A percentile compares a stretch with the other conserved stretches of the same genome.
Evolutionary conservation across 2,888 invertebrate species (phyloP).

Genomic region (Tenthredo amoena): DNA sequence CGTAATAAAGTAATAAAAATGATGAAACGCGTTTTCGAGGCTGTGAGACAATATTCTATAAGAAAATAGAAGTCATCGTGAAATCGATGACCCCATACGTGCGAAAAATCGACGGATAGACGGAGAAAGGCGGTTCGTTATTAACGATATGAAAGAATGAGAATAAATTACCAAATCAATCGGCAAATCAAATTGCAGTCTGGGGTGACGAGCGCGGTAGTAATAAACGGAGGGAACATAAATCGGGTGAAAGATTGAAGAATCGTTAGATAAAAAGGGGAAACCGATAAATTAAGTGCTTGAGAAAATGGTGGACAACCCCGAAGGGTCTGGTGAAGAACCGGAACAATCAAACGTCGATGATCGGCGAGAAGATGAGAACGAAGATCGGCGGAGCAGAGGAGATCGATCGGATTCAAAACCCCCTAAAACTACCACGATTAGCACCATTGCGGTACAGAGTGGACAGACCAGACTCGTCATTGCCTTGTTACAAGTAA

Average conservation of each 20-base stretch:
- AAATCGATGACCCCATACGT: neutral
- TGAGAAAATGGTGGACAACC: constrained; percentile 39
- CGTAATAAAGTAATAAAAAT: neutral
- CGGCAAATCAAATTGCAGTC: neutral
- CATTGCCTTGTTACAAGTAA: constrained; percentile 93
- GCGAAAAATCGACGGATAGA: neutral
- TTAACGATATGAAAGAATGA: neutral
- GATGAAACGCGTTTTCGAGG: neutral
- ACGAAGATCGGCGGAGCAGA: constrained; percentile 39
- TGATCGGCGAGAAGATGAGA: constrained; percentile 53
- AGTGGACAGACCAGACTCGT: constrained; percentile 92
- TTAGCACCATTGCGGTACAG: constrained; percentile 94
- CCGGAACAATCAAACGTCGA: constrained; percentile 57
- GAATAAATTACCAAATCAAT: neutral
- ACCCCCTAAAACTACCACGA: constrained; percentile 85
- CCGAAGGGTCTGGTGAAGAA: constrained; percentile 55
- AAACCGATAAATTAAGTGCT: neutral
- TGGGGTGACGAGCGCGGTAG: neutral
- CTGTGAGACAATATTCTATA: neutral
- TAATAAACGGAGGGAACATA: neutral
- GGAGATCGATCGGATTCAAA: constrained; percentile 57
- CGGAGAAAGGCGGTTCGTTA: neutral
- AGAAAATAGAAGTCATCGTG: neutral
- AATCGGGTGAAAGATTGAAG: neutral
- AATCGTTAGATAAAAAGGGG: neutral